Conservation (phyloP, 2,797 vertebrate genomes). For the Urocyon cinereoargenteus region DNA sequence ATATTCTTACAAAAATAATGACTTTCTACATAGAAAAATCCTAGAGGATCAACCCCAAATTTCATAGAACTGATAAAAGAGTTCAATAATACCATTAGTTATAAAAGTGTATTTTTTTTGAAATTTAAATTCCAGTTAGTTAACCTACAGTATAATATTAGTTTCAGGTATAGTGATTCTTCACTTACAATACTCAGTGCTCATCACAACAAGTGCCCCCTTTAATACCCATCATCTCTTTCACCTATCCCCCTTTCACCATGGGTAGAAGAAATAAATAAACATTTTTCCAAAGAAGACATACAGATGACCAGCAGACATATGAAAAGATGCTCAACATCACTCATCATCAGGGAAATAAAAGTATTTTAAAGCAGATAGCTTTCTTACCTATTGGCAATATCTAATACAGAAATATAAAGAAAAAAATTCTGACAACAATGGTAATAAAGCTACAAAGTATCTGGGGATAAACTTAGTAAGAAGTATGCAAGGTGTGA, state of each 20-base stretch:
- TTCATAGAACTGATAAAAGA: background rate
- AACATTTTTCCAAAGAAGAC: background rate
- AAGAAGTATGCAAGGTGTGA: background rate
- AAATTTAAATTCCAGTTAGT: background rate
- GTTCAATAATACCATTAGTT: background rate
- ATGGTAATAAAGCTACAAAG: background rate
- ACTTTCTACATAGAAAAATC: background rate
- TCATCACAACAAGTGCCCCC: background rate
- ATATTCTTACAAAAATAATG: background rate
- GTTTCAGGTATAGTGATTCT: background rate
- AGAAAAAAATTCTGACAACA: background rate
- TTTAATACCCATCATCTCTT: background rate
- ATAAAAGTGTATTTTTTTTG: background rate
- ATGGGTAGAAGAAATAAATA: background rate
- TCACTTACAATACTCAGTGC: background rate
- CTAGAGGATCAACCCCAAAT: background rate
- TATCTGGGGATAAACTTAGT: background rate
- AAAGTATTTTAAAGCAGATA: background rate
- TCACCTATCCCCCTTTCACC: background rate
- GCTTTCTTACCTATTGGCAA: background rate
- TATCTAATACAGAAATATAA: background rate
- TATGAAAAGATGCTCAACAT: background rate
- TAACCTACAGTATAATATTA: background rate
- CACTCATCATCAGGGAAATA: background rate
- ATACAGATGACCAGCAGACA: background rate